A percentile compares a stretch with the other conserved stretches of the same genome.
phyloP scores from a whole-genome alignment of 1,140 invertebrate genomes.

The Drosophila asahinai region DNA sequence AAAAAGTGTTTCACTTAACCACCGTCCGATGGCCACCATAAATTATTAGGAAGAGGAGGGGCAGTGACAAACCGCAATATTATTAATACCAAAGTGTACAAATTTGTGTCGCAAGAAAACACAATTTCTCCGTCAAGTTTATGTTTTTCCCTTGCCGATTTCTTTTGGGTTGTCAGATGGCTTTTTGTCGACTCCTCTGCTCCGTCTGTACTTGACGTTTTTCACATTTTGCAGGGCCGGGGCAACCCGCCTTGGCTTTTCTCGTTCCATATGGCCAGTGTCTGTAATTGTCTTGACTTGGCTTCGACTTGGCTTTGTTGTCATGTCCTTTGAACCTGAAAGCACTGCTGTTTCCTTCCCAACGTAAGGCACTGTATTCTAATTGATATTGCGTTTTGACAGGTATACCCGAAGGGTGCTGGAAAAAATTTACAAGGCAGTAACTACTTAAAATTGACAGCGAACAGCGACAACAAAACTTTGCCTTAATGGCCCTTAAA shows the following conservation, averaged over 20 bases:
- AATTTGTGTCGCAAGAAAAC: constrained; percentile 19
- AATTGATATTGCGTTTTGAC: constrained; percentile 47
- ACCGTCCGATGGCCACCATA: neutral
- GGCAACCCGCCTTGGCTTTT: constrained; percentile 2
- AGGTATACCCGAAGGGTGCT: neutral
- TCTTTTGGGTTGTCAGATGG: constrained; percentile 15
- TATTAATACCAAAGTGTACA: constrained; percentile 28
- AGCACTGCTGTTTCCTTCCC: neutral
- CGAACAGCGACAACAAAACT: neutral
- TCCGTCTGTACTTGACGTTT: constrained; percentile 46
- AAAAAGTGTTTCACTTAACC: constrained; percentile 23
- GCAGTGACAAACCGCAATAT: constrained; percentile 18
- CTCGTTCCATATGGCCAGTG: constrained; percentile 20
- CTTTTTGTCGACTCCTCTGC: constrained; percentile 25
- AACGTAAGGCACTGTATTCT: constrained; percentile 19
- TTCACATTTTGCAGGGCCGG: constrained; percentile 10
- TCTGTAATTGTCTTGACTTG: constrained; percentile 38
- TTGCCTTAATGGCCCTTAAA: neutral
- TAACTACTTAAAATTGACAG: neutral
- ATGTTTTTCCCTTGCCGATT: constrained; percentile 2
- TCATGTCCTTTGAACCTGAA: constrained; percentile 15
- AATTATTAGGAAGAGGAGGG: neutral
- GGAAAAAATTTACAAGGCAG: neutral
- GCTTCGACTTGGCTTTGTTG: constrained; percentile 24
- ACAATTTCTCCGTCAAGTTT: constrained; percentile 21